Conservation (phyloP, 2,888 invertebrate species). For the Encarsia formosa region DNA sequence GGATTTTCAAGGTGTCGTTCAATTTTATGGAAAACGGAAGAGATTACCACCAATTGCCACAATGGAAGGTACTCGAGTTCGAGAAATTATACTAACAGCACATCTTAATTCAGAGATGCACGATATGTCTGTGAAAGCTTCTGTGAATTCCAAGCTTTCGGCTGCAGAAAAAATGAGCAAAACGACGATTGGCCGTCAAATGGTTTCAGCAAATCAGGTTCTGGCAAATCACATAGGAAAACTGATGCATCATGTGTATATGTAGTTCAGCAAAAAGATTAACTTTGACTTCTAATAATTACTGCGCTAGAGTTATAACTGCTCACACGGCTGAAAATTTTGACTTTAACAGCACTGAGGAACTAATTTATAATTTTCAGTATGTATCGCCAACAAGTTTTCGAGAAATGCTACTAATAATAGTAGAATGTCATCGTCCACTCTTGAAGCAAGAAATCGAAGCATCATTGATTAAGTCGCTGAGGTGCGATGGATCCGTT, state of each 20-base stretch:
- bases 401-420: too few relatives aligned
- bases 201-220: neutral
- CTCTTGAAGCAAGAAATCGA: neutral
- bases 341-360: neutral
- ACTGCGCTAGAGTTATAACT: neutral
- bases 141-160: neutral
- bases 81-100: neutral
- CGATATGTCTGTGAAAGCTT: neutral
- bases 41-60: neutral
- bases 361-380: neutral
- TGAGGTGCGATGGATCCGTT: conserved; percentile 4
- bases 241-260: too few relatives aligned
- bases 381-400: neutral
- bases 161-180: neutral
- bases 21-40: neutral
- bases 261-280: neutral
- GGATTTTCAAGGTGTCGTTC: neutral
- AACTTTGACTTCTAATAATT: neutral
- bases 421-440: neutral
- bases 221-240: neutral
- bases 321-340: neutral
- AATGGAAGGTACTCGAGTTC: neutral
- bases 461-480: neutral
- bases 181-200: neutral
- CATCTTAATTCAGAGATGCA: neutral